Conservation (phyloP, 2,797 vertebrate species). For the Eptatretus atami region DNA sequence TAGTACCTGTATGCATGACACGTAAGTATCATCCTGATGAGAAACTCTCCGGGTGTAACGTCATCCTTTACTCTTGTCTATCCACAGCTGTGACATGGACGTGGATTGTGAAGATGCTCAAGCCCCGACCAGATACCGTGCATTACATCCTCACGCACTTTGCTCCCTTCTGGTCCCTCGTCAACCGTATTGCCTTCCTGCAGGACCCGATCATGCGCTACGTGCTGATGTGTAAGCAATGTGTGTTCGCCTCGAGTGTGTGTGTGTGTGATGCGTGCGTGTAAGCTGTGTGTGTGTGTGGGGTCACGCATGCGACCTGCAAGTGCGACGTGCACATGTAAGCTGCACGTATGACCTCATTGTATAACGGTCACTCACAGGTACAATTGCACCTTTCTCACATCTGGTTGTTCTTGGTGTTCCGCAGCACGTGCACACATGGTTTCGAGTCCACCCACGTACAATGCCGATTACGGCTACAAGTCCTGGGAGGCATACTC, state of each 20-base stretch:
- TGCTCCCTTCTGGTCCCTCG: conserved; percentile 48
- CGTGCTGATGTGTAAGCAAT: conserved; percentile 54
- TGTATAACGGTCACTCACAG: no score
- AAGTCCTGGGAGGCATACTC: conserved; percentile 89
- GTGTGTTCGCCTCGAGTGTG: no score
- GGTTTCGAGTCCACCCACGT: conserved; percentile 83
- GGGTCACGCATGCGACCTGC: not conserved
- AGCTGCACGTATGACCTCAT: conserved; percentile 8
- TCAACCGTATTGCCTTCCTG: conserved; percentile 55
- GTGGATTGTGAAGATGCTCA: conserved; percentile 32
- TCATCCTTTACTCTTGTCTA: conserved; percentile 2
- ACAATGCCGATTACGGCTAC: conserved; percentile 44
- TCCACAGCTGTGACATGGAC: conserved; percentile 49
- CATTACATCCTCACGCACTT: conserved; percentile 82
- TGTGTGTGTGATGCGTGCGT: no score
- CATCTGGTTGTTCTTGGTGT: no score
- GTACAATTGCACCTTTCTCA: no score
- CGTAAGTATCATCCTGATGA: not conserved
- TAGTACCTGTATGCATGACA: no score
- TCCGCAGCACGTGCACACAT: conserved; percentile 46
- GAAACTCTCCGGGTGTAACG: not conserved
- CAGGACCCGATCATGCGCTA: conserved; percentile 53
- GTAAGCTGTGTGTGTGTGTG: no score
- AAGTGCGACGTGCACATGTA: not conserved
- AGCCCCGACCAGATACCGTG: conserved; percentile 45